These are phyloP conservation scores for Napeogenes sylphis DNA, from an alignment of 2,888 invertebrate species.

Conservation along the genomic window DNA sequence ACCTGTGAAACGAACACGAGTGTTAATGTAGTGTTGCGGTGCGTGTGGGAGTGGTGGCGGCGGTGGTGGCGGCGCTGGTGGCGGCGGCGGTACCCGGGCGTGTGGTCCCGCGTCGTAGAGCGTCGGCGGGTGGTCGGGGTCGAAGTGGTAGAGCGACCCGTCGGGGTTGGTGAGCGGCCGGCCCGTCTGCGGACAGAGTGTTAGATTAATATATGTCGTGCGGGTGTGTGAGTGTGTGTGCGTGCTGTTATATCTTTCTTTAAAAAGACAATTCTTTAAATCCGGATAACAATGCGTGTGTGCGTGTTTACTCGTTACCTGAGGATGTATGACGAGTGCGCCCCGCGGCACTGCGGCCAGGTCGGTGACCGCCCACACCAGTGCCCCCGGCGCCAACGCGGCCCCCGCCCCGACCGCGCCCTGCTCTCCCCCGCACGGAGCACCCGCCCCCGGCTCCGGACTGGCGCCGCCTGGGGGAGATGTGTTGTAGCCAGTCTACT, in stretches of 20 bases:
- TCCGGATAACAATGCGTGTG: no score
- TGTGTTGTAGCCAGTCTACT: neutral
- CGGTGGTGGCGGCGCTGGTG: constrained; percentile 8
- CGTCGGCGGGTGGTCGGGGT: constrained; percentile 82
- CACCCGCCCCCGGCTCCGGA: constrained; percentile 40
- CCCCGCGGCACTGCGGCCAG: constrained; percentile 91
- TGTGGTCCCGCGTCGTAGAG: constrained; percentile 40
- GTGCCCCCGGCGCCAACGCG: constrained; percentile 38
- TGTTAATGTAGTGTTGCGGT: neutral
- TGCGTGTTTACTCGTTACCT: constrained; percentile 52
- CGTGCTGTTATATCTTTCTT: no score
- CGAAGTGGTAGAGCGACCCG: constrained; percentile 86
- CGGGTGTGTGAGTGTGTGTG: no score
- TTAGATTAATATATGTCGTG: no score
- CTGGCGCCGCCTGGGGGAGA: constrained; percentile 34
- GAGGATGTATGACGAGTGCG: constrained; percentile 92
- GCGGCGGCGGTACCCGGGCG: no score
- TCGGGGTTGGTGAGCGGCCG: constrained; percentile 86
- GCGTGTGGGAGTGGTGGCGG: neutral
- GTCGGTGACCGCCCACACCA: constrained; percentile 92
- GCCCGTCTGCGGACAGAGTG: constrained; percentile 75
- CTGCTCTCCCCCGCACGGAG: constrained; percentile 9
- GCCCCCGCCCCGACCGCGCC: constrained; percentile 27
- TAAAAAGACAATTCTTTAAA: no score
- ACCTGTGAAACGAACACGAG: constrained; percentile 37